Base-by-base conservation (phyloP, 1,140 invertebrate genomes). In the Calephelis virginiensis region DNA sequence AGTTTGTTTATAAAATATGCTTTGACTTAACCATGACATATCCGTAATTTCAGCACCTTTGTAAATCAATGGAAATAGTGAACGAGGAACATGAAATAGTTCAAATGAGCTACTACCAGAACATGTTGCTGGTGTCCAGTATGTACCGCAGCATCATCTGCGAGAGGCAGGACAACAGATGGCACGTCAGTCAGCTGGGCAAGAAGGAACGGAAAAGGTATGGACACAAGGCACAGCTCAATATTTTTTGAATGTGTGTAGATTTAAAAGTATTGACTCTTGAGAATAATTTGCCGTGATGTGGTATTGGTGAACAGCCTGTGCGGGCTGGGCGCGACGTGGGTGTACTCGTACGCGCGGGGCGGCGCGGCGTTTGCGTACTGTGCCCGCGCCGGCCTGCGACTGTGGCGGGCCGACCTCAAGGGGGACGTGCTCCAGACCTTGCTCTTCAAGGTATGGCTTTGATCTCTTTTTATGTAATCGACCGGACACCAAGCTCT, bases 11-110 rank as follows among this genome's bases (percentile, higher is more conserved):
- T n/a, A n/a, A n/a, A n/a, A n/a, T n/a, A 28, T 28, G 28, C 28
- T 28, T 28, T 28, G 28, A 28, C 5, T 28, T 28, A 28, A 28
- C 28, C 28, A 4, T 28, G 28, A 4, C n/a, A 40, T 43, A 43
- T 43, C 45, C 8, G 50, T 53, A 14, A n/a, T 67, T 68, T 5
- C 89, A 98, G 97, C 96, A 97, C 83, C 91, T 96, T 37, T 97
- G 96, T 80, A 96, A 96, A 85, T 97, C 97, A 1, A 90, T 93
- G 63, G 94, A 97, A 87, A 93, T 97, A 61, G 89, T 97, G 56
- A 95, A 97, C 82, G 97, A 98, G 85, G 93, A 94, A 56, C 95
- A 96, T 83, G 93, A 95, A 80, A 95, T 98, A 67, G 95, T 98
- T 0, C 97, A 98, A 84, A 91, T 98, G 65, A 95, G 95, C 80